Conservation (phyloP, 2,888 invertebrate genomes). For the Mimachlamys varia region DNA sequence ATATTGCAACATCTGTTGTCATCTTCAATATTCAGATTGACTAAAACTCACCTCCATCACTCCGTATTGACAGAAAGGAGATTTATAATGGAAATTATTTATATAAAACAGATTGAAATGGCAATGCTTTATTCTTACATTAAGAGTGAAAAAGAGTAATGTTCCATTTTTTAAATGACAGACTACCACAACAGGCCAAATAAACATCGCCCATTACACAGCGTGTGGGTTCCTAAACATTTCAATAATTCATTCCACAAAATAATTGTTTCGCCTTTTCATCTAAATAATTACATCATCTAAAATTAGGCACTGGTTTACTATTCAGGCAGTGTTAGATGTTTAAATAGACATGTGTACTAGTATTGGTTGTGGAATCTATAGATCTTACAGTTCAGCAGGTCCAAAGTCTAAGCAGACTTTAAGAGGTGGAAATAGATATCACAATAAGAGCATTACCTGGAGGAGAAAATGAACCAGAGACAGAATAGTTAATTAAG, state of each 20-base stretch:
- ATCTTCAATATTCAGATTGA: neutral
- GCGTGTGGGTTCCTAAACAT: neutral
- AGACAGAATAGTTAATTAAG: neutral
- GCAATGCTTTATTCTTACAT: neutral
- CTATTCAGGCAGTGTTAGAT: neutral
- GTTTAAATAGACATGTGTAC: neutral
- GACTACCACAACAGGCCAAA: too few species aligned
- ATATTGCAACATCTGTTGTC: neutral
- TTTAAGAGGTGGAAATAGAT: neutral
- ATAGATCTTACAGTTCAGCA: neutral
- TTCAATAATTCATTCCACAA: neutral
- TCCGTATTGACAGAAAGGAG: neutral
- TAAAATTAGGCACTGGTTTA: neutral
- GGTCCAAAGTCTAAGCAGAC: neutral
- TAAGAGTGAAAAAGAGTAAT: neutral
- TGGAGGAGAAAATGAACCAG: neutral
- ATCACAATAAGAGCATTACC: neutral
- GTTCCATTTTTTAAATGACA: neutral
- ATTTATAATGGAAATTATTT: neutral
- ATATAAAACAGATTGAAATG: neutral
- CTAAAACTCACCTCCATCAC: neutral
- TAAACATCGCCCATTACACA: too few species aligned
- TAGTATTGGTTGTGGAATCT: neutral
- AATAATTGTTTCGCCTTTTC: neutral
- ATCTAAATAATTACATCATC: neutral